Evolutionary conservation across 2,113 vertebrate species (phyloP).

Genomic region (Phaethon lepturus): DNA sequence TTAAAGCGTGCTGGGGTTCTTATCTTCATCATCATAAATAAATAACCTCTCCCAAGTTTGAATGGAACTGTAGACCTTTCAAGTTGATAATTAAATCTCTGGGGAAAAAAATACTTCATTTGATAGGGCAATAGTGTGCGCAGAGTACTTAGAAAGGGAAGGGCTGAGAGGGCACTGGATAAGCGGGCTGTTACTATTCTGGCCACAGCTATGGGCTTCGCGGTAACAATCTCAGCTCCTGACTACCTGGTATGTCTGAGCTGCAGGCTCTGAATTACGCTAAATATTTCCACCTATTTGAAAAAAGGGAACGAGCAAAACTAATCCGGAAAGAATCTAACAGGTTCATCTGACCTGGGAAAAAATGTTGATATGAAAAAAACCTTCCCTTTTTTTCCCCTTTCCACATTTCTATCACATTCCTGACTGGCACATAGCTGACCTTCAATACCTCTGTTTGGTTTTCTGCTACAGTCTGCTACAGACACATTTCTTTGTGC

Average conservation of each 20-base stretch:
- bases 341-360: neutral
- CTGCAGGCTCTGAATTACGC: neutral
- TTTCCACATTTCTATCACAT: neutral
- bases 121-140: neutral
- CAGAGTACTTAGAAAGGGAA: neutral
- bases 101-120: neutral
- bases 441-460: neutral
- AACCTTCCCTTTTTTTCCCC: fast-evolving
- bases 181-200: neutral
- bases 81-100: neutral
- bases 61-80: neutral
- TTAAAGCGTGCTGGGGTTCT: neutral
- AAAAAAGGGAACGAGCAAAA: neutral
- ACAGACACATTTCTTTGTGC: neutral
- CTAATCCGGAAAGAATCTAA: neutral
- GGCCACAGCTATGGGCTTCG: neutral
- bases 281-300: neutral
- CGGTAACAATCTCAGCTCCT: neutral
- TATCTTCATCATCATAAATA: neutral
- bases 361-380: fast-evolving
- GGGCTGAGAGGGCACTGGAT: fast-evolving
- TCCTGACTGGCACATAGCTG: neutral
- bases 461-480: neutral
- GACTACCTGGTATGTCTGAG: neutral
- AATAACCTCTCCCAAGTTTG: neutral